Evolutionary conservation across 2,797 vertebrate species (phyloP).

Genomic region (Cuniculus paca): DNA sequence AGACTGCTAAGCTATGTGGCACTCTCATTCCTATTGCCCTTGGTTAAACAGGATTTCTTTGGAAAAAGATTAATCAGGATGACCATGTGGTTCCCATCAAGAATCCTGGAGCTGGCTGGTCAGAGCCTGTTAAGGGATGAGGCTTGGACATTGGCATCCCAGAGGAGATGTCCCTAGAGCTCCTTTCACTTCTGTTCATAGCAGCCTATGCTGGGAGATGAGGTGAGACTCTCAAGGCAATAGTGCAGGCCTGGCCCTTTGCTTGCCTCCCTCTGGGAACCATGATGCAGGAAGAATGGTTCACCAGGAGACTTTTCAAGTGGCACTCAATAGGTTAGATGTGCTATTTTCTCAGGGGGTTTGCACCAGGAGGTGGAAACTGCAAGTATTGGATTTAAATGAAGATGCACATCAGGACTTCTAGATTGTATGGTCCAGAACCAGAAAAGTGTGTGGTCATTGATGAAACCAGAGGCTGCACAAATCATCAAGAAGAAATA

Average conservation of each 20-base stretch:
- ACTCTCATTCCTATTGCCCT: background rate
- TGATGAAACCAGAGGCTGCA: background rate
- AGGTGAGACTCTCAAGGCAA: background rate
- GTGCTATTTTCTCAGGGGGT: conserved; percentile 2
- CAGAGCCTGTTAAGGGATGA: conserved; percentile 30
- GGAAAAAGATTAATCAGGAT: background rate
- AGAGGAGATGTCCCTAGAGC: conserved; percentile 33
- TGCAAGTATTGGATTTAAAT: conserved; percentile 51
- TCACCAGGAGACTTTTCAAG: background rate
- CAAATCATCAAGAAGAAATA: background rate
- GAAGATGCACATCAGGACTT: conserved; percentile 35
- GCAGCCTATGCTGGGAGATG: background rate
- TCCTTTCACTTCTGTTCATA: background rate
- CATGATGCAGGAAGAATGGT: conserved; percentile 25
- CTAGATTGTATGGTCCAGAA: background rate
- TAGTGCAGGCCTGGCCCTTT: conserved; percentile 66
- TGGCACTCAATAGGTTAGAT: background rate
- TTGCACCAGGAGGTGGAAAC: conserved; percentile 24
- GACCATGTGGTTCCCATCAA: background rate
- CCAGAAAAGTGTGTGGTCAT: background rate
- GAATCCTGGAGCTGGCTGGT: conserved; percentile 4
- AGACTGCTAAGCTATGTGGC: accelerated
- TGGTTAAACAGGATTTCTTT: background rate
- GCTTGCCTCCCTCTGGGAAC: conserved; percentile 54
- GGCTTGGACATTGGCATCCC: background rate